Evolutionary conservation across 2,888 invertebrate genomes (phyloP).

Genomic region (Macaria notata): DNA sequence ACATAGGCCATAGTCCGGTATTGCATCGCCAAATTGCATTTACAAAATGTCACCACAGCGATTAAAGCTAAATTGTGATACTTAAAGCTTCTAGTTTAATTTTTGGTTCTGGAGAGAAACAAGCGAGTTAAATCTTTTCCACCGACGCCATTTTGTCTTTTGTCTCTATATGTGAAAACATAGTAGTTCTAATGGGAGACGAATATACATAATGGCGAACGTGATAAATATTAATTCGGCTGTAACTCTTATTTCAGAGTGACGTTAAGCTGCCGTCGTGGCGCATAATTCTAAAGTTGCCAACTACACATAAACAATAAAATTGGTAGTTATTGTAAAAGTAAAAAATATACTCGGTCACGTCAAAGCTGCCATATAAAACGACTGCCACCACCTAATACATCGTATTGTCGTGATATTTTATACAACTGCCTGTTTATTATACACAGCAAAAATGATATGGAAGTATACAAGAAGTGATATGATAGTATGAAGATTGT

Average conservation of each 20-base stretch:
- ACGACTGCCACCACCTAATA: constrained; percentile 33
- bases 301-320: constrained; percentile 18
- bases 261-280: no score
- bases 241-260: no score
- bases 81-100: constrained; percentile 59
- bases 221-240: no score
- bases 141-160: no score
- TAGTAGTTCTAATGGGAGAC: no score
- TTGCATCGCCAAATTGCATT: constrained; percentile 30
- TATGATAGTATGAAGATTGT: constrained; percentile 78
- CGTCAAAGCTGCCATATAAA: constrained; percentile 40
- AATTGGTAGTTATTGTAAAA: constrained; percentile 19
- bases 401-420: constrained; percentile 58
- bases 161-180: no score
- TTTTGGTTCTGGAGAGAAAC: constrained; percentile 5
- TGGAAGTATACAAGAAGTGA: constrained; percentile 80
- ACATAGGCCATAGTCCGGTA: constrained; percentile 60
- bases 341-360: constrained; percentile 38
- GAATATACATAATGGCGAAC: no score
- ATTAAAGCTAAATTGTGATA: constrained; percentile 49
- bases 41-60: constrained; percentile 42
- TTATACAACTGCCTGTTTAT: constrained; percentile 61
- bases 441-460: constrained; percentile 76
- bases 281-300: constrained; percentile 5
- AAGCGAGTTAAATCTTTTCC: no score